These are phyloP conservation scores for Xylota segnis DNA, from an alignment of 2,888 invertebrate species.

Conservation along the genomic window DNA sequence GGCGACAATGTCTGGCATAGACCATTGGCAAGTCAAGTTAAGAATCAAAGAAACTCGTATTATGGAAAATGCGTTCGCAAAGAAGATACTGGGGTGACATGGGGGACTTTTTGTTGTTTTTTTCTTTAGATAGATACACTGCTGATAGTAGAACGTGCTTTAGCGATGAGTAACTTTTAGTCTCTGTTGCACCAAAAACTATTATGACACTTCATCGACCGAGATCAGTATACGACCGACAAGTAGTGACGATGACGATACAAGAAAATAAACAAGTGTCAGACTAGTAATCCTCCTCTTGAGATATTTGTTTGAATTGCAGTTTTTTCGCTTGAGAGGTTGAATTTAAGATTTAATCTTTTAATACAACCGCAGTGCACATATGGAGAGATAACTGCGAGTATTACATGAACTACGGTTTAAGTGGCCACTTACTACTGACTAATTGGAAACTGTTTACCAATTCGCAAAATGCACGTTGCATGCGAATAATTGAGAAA, in stretches of 20 bases:
- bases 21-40: slow-evolving; percentile 68
- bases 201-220: slow-evolving; percentile 3
- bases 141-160: slow-evolving; percentile 17
- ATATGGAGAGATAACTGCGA: slow-evolving; percentile 9
- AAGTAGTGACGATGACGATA: background rate
- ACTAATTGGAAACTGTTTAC: slow-evolving; percentile 53
- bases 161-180: background rate
- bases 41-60: slow-evolving; percentile 70
- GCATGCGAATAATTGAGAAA: slow-evolving; percentile 54
- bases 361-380: slow-evolving; percentile 14
- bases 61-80: slow-evolving; percentile 34
- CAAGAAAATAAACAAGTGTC: slow-evolving; percentile 10
- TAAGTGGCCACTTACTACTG: slow-evolving; percentile 55
- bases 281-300: slow-evolving; percentile 27
- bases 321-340: slow-evolving; percentile 8
- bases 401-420: slow-evolving; percentile 12
- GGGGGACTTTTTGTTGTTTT: slow-evolving; percentile 1
- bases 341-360: slow-evolving; percentile 32
- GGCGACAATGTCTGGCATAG: slow-evolving; percentile 58
- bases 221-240: background rate
- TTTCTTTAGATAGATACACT: slow-evolving; percentile 7
- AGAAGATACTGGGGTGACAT: slow-evolving; percentile 25
- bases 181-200: background rate
- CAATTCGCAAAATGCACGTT: slow-evolving; percentile 22
- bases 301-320: slow-evolving; percentile 13